phyloP scores from a whole-genome alignment of 2,113 vertebrate species.

The Candoia aspera region DNA sequence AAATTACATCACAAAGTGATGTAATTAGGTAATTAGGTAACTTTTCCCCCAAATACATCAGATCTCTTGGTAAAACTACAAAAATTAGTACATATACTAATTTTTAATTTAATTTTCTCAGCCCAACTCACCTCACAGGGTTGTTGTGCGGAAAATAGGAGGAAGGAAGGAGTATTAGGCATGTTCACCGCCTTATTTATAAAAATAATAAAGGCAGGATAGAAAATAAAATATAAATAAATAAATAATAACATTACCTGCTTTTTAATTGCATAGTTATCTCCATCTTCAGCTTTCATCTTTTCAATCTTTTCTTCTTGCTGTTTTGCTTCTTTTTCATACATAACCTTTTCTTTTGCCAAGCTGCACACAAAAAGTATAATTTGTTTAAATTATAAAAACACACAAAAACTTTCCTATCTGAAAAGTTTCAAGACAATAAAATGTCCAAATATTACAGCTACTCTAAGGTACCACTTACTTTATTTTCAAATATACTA shows the following conservation, averaged over 20 bases:
- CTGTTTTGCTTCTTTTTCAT: slow-evolving; percentile 89
- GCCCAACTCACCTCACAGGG: too few species aligned
- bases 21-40: too few species aligned
- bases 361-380: slow-evolving; percentile 76
- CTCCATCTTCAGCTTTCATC: slow-evolving; percentile 85
- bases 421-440: not conserved
- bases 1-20: too few species aligned
- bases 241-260: slow-evolving; percentile 73
- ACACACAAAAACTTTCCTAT: not conserved
- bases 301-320: slow-evolving; percentile 92
- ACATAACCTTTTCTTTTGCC: slow-evolving; percentile 89
- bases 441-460: not conserved
- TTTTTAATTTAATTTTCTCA: too few species aligned
- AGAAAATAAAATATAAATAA: not conserved
- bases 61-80: too few species aligned
- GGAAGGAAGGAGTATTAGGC: too few species aligned
- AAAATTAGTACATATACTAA: too few species aligned
- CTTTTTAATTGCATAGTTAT: slow-evolving; percentile 91
- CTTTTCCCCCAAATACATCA: too few species aligned
- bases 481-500: not conserved
- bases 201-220: not conserved
- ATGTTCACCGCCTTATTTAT: too few species aligned
- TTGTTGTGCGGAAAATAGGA: too few species aligned
- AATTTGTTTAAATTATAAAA: slow-evolving; percentile 31
- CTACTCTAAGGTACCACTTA: not conserved